Evolutionary conservation across 2,888 invertebrate species (phyloP).

Genomic region (Spatulosminthurus flaviceps): DNA sequence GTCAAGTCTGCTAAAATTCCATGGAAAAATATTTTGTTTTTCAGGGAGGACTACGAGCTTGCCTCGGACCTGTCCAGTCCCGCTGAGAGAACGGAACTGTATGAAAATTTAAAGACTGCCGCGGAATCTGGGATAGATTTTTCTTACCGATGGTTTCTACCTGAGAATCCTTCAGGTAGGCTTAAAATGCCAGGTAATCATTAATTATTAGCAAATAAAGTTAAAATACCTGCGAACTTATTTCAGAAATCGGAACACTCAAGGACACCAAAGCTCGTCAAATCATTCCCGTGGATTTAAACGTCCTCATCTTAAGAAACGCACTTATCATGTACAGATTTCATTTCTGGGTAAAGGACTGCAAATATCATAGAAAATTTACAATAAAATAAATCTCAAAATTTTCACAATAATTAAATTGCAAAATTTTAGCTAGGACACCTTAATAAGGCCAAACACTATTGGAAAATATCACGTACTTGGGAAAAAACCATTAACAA

Average conservation of each 20-base stretch:
- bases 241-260: slow-evolving; percentile 66
- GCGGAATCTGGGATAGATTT: slow-evolving; percentile 98
- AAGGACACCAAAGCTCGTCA: slow-evolving; percentile 73
- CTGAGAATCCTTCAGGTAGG: slow-evolving; percentile 69
- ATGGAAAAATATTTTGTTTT: not conserved
- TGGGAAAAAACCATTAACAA: slow-evolving; percentile 74
- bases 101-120: slow-evolving; percentile 85
- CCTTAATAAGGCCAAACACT: slow-evolving; percentile 51
- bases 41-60: slow-evolving; percentile 68
- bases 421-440: slow-evolving; percentile 58
- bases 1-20: too few species aligned
- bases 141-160: slow-evolving; percentile 87
- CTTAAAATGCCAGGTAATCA: not conserved
- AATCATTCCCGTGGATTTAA: slow-evolving; percentile 84
- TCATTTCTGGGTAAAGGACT: slow-evolving; percentile 67
- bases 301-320: slow-evolving; percentile 78
- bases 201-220: not conserved
- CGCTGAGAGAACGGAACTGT: slow-evolving; percentile 72
- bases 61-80: slow-evolving; percentile 65
- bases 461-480: too few species aligned
- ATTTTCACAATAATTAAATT: too few species aligned
- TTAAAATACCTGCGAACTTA: not conserved
- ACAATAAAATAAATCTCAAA: not conserved
- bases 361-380: not conserved
- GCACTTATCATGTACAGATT: slow-evolving; percentile 74